These are phyloP conservation scores for Polietes domitor DNA, from an alignment of 2,888 invertebrate species.

Conservation along the genomic window DNA sequence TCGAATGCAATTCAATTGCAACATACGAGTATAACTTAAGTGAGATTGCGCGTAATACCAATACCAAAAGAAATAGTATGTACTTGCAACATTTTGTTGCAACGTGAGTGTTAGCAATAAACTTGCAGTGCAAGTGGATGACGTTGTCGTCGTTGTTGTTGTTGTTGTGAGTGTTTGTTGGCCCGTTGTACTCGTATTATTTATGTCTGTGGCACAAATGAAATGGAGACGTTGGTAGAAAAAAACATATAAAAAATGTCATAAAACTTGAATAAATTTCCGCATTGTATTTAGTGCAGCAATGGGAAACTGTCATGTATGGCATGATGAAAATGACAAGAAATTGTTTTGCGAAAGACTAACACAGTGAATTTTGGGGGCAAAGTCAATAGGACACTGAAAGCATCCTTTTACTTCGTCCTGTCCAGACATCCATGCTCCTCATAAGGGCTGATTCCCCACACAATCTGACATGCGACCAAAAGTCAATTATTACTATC, in stretches of 20 bases:
- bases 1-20: neutral
- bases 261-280: neutral
- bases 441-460: too few species aligned
- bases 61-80: neutral
- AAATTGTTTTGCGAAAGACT: too few species aligned
- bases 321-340: neutral
- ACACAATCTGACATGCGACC: too few species aligned
- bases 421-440: too few species aligned
- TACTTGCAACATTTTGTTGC: constrained; percentile 11
- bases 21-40: neutral
- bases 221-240: neutral
- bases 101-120: neutral
- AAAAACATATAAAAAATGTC: neutral
- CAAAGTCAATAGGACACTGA: too few species aligned
- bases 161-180: too few species aligned
- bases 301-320: neutral
- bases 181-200: neutral
- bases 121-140: neutral
- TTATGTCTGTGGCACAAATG: constrained; percentile 18
- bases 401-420: too few species aligned
- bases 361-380: too few species aligned
- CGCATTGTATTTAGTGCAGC: neutral
- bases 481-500: too few species aligned
- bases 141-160: neutral
- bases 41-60: neutral